Evolutionary conservation across 2,888 invertebrate species (phyloP).

Genomic region (Amblyjoppa fuscipennis): DNA sequence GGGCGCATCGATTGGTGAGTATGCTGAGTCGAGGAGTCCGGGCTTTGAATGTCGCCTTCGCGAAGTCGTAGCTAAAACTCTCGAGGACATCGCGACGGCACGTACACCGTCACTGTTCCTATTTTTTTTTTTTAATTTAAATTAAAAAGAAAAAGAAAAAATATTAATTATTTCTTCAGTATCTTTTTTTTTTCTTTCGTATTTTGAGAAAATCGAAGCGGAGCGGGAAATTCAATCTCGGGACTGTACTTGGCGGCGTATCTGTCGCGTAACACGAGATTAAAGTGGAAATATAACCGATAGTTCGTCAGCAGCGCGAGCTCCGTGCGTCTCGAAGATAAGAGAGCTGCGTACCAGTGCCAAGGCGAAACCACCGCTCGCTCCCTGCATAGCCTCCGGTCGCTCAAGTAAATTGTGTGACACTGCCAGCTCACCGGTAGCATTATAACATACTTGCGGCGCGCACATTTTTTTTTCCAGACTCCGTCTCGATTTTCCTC

Average conservation of each 20-base stretch:
- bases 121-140: slow-evolving; percentile 1
- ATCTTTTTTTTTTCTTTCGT: no score
- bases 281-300: slow-evolving; percentile 35
- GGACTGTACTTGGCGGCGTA: not conserved
- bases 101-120: not conserved
- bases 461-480: slow-evolving; percentile 11
- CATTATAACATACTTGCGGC: slow-evolving; percentile 36
- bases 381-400: slow-evolving; percentile 41
- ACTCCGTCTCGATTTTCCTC: not conserved
- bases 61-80: not conserved
- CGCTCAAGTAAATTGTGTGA: slow-evolving; percentile 62
- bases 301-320: slow-evolving; percentile 42
- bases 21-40: not conserved
- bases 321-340: slow-evolving; percentile 20
- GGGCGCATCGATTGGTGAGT: slow-evolving; percentile 92
- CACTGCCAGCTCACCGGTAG: slow-evolving; percentile 28
- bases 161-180: no score
- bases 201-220: not conserved
- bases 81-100: not conserved
- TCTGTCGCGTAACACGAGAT: slow-evolving; percentile 54
- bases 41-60: not conserved
- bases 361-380: slow-evolving; percentile 67
- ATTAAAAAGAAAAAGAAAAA: not conserved
- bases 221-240: slow-evolving; percentile 48
- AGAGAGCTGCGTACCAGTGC: slow-evolving; percentile 73